Evolutionary conservation across 1,140 invertebrate species (phyloP).

Genomic region (Meloidogyne chitwoodi): DNA sequence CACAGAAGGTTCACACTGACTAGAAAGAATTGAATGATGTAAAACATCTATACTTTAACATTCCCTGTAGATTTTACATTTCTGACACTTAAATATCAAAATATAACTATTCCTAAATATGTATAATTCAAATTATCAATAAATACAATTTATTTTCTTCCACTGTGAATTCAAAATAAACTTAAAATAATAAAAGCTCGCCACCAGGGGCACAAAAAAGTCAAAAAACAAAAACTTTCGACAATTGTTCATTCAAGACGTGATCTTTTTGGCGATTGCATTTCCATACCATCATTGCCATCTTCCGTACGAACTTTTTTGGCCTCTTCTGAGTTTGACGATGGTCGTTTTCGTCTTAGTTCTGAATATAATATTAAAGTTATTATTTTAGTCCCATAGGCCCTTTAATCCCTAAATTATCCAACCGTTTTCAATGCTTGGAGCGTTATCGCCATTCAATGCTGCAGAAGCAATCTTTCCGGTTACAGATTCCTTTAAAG

Average conservation of each 20-base stretch:
- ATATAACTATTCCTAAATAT: not conserved
- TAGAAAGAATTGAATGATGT: not conserved
- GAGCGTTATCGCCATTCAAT: not conserved
- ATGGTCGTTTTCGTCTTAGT: not conserved
- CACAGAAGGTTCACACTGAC: conserved; percentile 21
- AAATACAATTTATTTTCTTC: not conserved
- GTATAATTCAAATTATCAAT: not conserved
- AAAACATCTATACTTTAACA: not conserved
- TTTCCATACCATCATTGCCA: not conserved
- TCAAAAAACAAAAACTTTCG: not conserved
- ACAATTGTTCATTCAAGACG: not conserved
- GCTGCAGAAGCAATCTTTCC: not conserved
- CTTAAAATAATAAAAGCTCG: not conserved
- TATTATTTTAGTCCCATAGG: too few relatives aligned
- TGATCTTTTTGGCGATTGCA: not conserved
- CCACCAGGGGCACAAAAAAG: not conserved
- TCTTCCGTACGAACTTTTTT: not conserved
- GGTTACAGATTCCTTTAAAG: not conserved
- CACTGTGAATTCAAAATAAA: not conserved
- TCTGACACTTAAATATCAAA: not conserved
- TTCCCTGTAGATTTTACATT: not conserved
- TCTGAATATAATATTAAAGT: not conserved
- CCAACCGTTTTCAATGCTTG: not conserved
- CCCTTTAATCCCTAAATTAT: too few relatives aligned
- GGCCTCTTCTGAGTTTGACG: not conserved